Conservation (phyloP, 2,888 invertebrate species). For the Myopa tessellatipennis region DNA sequence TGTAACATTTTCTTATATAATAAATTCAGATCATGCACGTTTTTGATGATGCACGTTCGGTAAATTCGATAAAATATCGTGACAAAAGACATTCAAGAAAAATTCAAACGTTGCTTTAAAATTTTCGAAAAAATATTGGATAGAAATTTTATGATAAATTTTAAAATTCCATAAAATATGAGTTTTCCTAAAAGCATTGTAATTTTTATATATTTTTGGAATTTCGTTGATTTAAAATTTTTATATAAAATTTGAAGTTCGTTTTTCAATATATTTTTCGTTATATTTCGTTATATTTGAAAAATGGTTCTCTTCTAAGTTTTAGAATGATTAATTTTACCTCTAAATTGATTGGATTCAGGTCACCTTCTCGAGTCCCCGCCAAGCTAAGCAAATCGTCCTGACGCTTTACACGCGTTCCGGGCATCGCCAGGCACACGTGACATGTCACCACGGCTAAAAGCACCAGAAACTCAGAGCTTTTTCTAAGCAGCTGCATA, state of each 20-base stretch:
- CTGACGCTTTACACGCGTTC: conserved; percentile 59
- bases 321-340: conserved; percentile 55
- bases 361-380: conserved; percentile 54
- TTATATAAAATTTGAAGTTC: too few species aligned
- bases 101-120: background rate
- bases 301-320: background rate
- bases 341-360: conserved; percentile 66
- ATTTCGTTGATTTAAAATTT: too few species aligned
- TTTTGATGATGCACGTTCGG: too few species aligned
- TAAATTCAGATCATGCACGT: too few species aligned
- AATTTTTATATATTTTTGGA: too few species aligned
- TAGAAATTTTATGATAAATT: too few species aligned
- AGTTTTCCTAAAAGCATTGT: too few species aligned
- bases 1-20: background rate
- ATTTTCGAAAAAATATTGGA: background rate
- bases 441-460: conserved; percentile 53
- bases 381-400: conserved; percentile 52
- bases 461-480: conserved; percentile 54
- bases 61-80: too few species aligned
- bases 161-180: too few species aligned
- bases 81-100: too few species aligned
- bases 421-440: conserved; percentile 56
- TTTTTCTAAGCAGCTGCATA: conserved; percentile 61
- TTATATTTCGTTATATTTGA: too few species aligned
- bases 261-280: too few species aligned